Evolutionary conservation across 2,888 invertebrate genomes (phyloP).

Genomic region (Gastrophysa polygoni): DNA sequence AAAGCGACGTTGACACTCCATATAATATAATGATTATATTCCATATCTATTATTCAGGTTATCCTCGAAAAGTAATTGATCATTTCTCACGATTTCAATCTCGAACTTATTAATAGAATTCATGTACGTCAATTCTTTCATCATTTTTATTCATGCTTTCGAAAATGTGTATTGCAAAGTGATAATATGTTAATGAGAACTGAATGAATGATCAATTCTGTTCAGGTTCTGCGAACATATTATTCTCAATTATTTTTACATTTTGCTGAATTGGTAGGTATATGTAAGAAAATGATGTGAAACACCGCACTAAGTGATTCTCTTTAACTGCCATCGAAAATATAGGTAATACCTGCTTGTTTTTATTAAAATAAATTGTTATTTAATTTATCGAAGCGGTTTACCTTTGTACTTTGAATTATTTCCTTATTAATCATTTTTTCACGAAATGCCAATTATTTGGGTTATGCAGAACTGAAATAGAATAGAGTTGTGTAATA

Average conservation of each 20-base stretch:
- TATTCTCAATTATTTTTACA: slow-evolving; percentile 8
- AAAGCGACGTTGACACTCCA: no score
- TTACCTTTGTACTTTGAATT: slow-evolving; percentile 37
- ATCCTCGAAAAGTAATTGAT: no score
- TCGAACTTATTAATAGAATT: no score
- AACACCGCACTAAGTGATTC: slow-evolving; percentile 10
- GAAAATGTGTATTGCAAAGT: not conserved
- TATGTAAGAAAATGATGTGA: slow-evolving; percentile 8
- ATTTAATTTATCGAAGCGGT: slow-evolving; percentile 21
- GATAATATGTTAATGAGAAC: not conserved
- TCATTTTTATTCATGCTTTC: not conserved
- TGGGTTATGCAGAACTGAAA: slow-evolving; percentile 31
- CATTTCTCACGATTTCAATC: no score
- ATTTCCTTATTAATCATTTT: slow-evolving; percentile 37
- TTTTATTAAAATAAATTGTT: slow-evolving; percentile 23
- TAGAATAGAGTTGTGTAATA: slow-evolving; percentile 26
- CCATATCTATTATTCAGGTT: no score
- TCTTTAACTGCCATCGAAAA: slow-evolving; percentile 4
- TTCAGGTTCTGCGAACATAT: not conserved
- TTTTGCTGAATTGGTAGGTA: slow-evolving; percentile 9
- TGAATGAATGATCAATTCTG: not conserved
- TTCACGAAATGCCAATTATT: slow-evolving; percentile 21
- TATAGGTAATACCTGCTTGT: slow-evolving; percentile 7
- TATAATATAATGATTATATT: no score
- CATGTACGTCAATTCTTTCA: not conserved